These are phyloP conservation scores for Hymenopus coronatus DNA, from an alignment of 2,888 invertebrate species.

Conservation along the genomic window DNA sequence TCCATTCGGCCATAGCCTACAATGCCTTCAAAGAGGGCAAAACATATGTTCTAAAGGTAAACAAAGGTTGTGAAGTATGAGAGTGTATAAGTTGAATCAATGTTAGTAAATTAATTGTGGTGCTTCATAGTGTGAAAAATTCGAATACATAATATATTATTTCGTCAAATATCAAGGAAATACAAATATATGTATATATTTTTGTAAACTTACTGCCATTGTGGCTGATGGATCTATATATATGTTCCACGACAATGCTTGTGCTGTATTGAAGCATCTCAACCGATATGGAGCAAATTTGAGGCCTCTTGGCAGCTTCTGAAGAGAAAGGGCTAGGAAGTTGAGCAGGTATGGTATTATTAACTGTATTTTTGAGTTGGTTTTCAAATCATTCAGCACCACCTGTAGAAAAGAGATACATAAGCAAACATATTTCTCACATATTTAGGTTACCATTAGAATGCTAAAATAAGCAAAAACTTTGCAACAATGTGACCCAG, in stretches of 20 bases:
- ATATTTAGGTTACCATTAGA: neutral
- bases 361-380: constrained; percentile 23
- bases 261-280: neutral
- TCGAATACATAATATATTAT: too few relatives aligned
- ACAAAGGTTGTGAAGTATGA: too few relatives aligned
- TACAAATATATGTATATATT: too few relatives aligned
- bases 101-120: too few relatives aligned
- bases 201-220: constrained; percentile 16
- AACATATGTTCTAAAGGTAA: too few relatives aligned
- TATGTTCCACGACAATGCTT: constrained; percentile 15
- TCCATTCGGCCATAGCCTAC: too few relatives aligned
- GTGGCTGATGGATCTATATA: constrained; percentile 9
- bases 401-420: constrained; percentile 15
- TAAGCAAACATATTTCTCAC: neutral
- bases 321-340: constrained; percentile 21
- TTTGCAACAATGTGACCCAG: too few relatives aligned
- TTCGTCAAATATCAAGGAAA: too few relatives aligned
- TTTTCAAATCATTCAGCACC: constrained; percentile 26
- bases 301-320: constrained; percentile 15
- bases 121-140: too few relatives aligned
- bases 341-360: constrained; percentile 27
- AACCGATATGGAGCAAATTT: neutral
- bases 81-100: too few relatives aligned
- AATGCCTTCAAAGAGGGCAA: too few relatives aligned
- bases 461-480: too few relatives aligned